Base-by-base conservation (phyloP, 1,140 invertebrate species). In the Nasonia longicornis region DNA sequence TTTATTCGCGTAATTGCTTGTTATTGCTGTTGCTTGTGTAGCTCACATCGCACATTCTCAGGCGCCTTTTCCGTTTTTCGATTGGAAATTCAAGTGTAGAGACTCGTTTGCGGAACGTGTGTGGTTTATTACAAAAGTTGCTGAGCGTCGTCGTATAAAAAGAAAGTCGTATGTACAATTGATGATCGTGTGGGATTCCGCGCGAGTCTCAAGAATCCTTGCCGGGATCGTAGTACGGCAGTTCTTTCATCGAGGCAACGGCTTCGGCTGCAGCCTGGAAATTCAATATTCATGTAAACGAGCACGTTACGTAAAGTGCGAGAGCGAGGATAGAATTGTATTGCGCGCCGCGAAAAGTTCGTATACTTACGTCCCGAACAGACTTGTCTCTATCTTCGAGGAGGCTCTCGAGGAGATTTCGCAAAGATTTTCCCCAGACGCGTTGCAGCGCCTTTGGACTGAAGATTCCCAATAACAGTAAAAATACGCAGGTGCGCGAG, bases 401-500 rank as follows among this genome's bases (percentile, higher is more conserved):
- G 2, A 82, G 52, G 48, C 29, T 73, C 35, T 82, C 71, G 1
- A 82, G 71, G 11, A 92, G 89, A 82, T 91, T 90, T 80, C 89
- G 90, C 4, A 94, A 83, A 66, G 91, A 87, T 12, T 88, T 87
- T 77, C 91, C 92, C 94, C 95, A 95, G 3, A 93, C 91, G 29
- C 90, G 91, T 81, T 94, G 93, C 22, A 96, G 89, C 0, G 93
- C 92, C 52, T 92, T 93, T 83, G 92, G 92, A 66, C 93, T 93
- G 84, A 93, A 94, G 77, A 93, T 93, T 20, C 92, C 93, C 35
- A 96, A 87, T 3, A 95, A 89, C 84, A 93, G 91, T 0, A 96
- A 88, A 14, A 96, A 89, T 66, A 93, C 93, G 84, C 95, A 96
- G 16, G 92, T 91, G 87, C 95, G 92, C 77, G 93, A 92, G 82